Conservation (phyloP, 1,140 invertebrate species). For the Eumaeus atala region DNA sequence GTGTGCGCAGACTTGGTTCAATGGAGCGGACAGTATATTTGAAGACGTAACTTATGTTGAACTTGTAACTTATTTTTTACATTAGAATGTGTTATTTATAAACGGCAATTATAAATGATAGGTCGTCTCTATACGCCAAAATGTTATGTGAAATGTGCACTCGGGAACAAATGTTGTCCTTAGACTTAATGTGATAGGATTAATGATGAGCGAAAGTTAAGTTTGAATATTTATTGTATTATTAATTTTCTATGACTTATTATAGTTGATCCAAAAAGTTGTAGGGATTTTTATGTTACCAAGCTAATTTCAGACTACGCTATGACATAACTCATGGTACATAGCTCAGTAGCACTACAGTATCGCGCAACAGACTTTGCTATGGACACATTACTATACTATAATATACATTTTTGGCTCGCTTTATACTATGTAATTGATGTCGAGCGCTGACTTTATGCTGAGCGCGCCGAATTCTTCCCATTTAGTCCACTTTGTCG, state of each 20-base stretch:
- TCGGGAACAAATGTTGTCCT: slow-evolving; percentile 5
- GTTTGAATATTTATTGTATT: slow-evolving; percentile 8
- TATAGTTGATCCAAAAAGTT: neutral
- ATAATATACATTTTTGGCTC: no score
- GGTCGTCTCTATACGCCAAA: slow-evolving; percentile 3
- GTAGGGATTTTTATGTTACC: no score
- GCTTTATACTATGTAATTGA: no score
- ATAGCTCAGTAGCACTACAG: no score
- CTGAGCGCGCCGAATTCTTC: no score
- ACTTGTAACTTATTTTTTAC: slow-evolving; percentile 9
- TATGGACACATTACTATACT: no score
- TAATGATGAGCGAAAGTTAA: slow-evolving; percentile 3
- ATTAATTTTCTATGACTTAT: neutral
- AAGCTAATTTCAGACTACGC: no score
- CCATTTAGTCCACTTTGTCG: no score
- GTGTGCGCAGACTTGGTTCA: neutral
- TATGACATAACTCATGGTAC: no score
- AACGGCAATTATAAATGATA: slow-evolving; percentile 4
- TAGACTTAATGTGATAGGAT: slow-evolving; percentile 2
- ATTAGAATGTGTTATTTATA: slow-evolving; percentile 6
- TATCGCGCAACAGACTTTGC: no score
- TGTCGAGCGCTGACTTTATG: no score
- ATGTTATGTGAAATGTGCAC: slow-evolving; percentile 6
- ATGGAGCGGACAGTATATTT: neutral
- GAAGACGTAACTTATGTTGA: neutral